Percentiles rank a stretch among this genome's conserved stretches.
phyloP scores from a whole-genome alignment of 2,797 vertebrate species.

The Carcharodon carcharias region DNA sequence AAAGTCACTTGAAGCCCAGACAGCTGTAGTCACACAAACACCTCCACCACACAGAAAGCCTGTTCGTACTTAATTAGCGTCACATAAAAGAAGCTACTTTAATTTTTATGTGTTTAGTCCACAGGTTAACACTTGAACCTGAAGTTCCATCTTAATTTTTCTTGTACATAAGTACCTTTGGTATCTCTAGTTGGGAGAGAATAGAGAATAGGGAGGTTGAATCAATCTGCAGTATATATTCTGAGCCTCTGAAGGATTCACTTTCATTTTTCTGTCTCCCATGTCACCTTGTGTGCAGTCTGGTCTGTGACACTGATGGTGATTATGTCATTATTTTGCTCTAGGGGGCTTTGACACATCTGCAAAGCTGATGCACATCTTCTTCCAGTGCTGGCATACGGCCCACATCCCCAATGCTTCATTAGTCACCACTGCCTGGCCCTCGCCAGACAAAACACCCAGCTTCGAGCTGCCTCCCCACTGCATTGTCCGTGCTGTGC shows the following conservation, averaged over 20 bases:
- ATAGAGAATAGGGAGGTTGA: constrained; percentile 46
- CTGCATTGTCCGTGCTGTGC: constrained; percentile 55
- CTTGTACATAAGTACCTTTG: constrained; percentile 17
- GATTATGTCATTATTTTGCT: constrained; percentile 99
- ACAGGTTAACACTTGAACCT: neutral
- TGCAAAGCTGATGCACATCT: constrained; percentile 90
- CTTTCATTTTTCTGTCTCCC: constrained; percentile 68
- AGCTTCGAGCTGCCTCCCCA: constrained; percentile 68
- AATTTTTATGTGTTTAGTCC: constrained; percentile 24
- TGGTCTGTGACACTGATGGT: constrained; percentile 97
- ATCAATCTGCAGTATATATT: constrained; percentile 50
- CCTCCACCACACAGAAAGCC: constrained; percentile 48
- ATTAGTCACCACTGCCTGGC: constrained; percentile 72
- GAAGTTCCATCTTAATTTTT: neutral
- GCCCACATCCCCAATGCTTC: constrained; percentile 71
- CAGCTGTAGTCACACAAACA: constrained; percentile 55
- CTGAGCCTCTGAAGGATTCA: constrained; percentile 56
- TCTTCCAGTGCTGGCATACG: constrained; percentile 72
- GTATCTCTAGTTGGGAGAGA: constrained; percentile 39
- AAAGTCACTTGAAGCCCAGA: constrained; percentile 57
- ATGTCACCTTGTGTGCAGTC: constrained; percentile 96
- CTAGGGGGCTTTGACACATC: constrained; percentile 83
- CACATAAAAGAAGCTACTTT: constrained; percentile 44
- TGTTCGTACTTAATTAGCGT: constrained; percentile 53
- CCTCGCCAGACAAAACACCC: constrained; percentile 75